phyloP scores from a whole-genome alignment of 2,113 vertebrate species.

The Mohoua ochrocephala region DNA sequence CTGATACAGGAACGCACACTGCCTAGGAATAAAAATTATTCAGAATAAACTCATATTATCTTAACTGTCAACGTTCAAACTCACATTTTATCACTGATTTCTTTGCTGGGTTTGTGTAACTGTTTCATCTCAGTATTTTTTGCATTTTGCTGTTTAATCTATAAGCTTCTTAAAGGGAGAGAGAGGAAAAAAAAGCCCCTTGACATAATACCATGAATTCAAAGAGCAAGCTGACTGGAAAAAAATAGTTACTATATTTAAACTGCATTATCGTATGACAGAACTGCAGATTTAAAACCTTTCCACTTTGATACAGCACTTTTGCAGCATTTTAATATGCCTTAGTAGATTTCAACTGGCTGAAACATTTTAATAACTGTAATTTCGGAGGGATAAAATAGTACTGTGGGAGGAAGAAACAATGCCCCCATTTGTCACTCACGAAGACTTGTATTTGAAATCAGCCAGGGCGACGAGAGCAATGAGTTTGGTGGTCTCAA shows the following conservation, averaged over 20 bases:
- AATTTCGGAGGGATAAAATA: slow-evolving; percentile 44
- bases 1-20: background rate
- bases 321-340: slow-evolving; percentile 41
- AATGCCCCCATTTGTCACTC: slow-evolving; percentile 31
- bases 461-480: background rate
- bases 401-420: slow-evolving; percentile 18
- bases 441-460: background rate
- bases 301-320: slow-evolving; percentile 55
- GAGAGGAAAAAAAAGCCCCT: background rate
- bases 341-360: slow-evolving; percentile 32
- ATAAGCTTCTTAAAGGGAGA: slow-evolving; percentile 37
- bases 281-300: slow-evolving; percentile 62
- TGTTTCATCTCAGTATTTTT: background rate
- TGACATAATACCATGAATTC: slow-evolving; percentile 71
- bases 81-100: background rate
- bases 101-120: background rate
- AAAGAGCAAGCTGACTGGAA: slow-evolving; percentile 60
- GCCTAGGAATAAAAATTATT: background rate
- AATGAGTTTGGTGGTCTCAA: slow-evolving; percentile 21
- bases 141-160: slow-evolving; percentile 26
- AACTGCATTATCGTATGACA: slow-evolving; percentile 65
- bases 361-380: slow-evolving; percentile 29
- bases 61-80: slow-evolving; percentile 5
- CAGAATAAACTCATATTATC: background rate
- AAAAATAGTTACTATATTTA: slow-evolving; percentile 73